Evolutionary conservation across 2,113 vertebrate species (phyloP).

Genomic region (Oxyura jamaicensis): DNA sequence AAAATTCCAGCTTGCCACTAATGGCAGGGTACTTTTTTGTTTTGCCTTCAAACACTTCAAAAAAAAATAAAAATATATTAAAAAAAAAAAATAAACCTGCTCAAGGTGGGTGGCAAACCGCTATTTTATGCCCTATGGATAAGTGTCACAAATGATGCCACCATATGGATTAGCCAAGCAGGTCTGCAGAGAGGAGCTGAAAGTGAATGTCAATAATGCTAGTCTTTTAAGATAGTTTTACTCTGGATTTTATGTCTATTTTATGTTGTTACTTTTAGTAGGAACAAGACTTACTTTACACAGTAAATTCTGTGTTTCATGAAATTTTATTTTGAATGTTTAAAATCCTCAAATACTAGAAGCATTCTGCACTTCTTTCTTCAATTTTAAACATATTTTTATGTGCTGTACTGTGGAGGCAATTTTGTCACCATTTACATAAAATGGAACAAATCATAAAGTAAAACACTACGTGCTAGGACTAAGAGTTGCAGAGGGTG

Average conservation of each 20-base stretch:
- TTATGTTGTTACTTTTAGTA: not conserved
- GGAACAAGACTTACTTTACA: not conserved
- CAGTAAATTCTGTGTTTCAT: not conserved
- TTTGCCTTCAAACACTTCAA: constrained; percentile 69
- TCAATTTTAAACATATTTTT: not conserved
- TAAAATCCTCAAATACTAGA: not conserved
- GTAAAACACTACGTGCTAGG: not conserved
- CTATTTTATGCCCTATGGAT: constrained; percentile 30
- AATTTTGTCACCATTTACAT: constrained; percentile 1
- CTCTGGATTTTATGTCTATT: not conserved
- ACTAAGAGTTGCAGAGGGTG: not conserved
- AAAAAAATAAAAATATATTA: constrained; percentile 41
- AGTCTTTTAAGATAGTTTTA: not conserved
- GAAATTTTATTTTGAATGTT: not conserved
- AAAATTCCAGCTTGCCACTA: constrained; percentile 74
- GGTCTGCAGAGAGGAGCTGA: constrained; percentile 14
- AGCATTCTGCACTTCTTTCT: not conserved
- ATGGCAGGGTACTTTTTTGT: constrained; percentile 70
- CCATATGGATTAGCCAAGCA: constrained; percentile 27
- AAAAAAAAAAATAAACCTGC: not conserved
- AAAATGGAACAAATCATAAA: not conserved
- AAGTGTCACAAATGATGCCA: constrained; percentile 43
- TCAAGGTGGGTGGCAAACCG: constrained; percentile 71
- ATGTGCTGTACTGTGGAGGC: not conserved
- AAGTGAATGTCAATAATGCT: not conserved